Evolutionary conservation across 2,888 invertebrate genomes (phyloP), one percentile per base, ranked within the genome.

Genomic region (Rotaria sp.): DNA sequence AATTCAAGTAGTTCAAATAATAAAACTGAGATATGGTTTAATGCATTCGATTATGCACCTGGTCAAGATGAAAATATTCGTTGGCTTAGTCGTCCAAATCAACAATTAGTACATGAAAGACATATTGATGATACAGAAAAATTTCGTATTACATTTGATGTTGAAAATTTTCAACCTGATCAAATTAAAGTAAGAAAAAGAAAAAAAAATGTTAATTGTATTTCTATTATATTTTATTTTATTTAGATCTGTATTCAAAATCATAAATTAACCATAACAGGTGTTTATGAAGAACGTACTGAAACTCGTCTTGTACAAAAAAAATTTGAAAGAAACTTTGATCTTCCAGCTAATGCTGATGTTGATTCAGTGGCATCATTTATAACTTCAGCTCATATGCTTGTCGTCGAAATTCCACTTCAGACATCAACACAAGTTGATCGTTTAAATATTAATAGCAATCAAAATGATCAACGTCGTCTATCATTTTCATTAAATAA

Each of bases 11-110:
- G 24, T 21, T 1, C 75, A 21, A 3, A 26, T 45, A 45, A 45
- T 35, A 67, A 67, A 67, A 35, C 38, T 11, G 80, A 45, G 0
- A 13, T 80, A n/a, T 80, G 80, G 80, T 80, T 80, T 45, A 45
- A 80, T 80, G 26, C 80, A 26, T 45, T 45, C n/a, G 26, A 45
- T 26, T 45, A 45, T 45, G 35, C 26, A 45, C 45, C 24, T 67
- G 67, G 35, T 15, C 26, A 80, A 11, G 80, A 80, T 80, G 13
- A 0, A 26, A 24, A 45, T 45, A 80, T 80, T n/a, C 80, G 80
- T 45, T 80, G 80, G 80, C 26, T 80, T 11, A 80, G 80, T 80
- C 80, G 80, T 26, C 80, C 80, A n/a, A 80, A 80, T 80, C 80
- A 80, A 80, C 80, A 45, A 80, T 15, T 45, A 13, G 41, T 45